A percentile compares a stretch with the other conserved stretches of the same genome.
Conservation (phyloP, 2,888 invertebrate species). For the Pyralis farinalis region DNA sequence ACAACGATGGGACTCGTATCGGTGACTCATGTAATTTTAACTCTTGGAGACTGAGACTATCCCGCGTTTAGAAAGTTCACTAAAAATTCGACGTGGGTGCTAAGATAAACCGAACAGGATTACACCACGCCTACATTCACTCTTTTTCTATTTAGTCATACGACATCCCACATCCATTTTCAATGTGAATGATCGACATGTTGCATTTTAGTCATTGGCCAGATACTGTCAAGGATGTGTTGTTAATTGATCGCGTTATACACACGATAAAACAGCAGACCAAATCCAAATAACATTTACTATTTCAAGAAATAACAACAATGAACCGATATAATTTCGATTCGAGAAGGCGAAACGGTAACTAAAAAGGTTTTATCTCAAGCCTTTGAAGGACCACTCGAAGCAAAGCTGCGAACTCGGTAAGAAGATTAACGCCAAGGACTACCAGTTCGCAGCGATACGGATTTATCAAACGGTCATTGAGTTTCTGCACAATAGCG, state of each 20-base stretch:
- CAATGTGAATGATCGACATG: slow-evolving; percentile 15
- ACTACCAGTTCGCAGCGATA: slow-evolving; percentile 23
- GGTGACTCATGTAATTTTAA: slow-evolving; percentile 60
- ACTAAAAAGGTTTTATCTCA: slow-evolving; percentile 26
- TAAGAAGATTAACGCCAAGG: slow-evolving; percentile 36
- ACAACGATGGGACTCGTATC: slow-evolving; percentile 52
- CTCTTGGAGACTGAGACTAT: slow-evolving; percentile 33
- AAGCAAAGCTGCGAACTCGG: slow-evolving; percentile 27
- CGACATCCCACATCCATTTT: slow-evolving; percentile 34
- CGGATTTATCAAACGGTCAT: slow-evolving; percentile 30
- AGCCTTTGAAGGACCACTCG: slow-evolving; percentile 26
- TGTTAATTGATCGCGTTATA: background rate
- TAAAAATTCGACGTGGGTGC: slow-evolving; percentile 51
- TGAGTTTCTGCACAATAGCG: slow-evolving; percentile 25
- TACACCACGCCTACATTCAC: slow-evolving; percentile 43
- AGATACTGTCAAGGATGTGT: background rate
- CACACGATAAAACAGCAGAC: no score
- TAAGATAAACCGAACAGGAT: slow-evolving; percentile 56
- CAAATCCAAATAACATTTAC: background rate
- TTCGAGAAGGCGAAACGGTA: slow-evolving; percentile 10
- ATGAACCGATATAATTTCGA: background rate
- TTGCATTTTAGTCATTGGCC: slow-evolving; percentile 3
- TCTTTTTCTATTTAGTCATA: slow-evolving; percentile 32
- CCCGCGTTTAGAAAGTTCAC: slow-evolving; percentile 61
- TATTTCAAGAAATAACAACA: background rate